Evolutionary conservation across 2,888 invertebrate species (phyloP), one percentile per base, ranked within the genome.

Genomic region (Zaprionus lineosus): DNA sequence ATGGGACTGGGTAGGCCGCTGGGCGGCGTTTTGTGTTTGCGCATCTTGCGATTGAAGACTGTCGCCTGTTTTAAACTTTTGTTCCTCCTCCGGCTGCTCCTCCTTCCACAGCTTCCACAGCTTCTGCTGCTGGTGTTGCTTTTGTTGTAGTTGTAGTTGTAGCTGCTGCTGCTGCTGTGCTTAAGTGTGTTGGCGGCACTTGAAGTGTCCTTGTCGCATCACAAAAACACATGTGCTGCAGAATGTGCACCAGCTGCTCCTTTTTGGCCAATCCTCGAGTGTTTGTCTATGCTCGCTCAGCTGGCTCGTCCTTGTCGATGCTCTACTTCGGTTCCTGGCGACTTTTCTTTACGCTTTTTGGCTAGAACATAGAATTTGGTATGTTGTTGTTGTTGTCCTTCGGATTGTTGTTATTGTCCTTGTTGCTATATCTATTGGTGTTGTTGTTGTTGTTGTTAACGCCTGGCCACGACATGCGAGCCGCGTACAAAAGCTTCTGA

Each of bases 171-270:
- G 36, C 47, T 48, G 51, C 41, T 72, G 52, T 37, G 47, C 53
- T 77, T 55, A 66, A 65, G 70, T 70, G 57, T 74, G 78, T 70
- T 60, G 74, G 61, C 61, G 82, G 74, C 76, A 82, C 74, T 83
- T 70, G 60, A 69, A 78, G 83, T 73, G 84, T 82, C 86, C 81
- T 85, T 82, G 84, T 61, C 66, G 74, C 81, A 79, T 79, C 81
- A 82, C 65, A 66, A 64, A 66, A 76, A 61, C 83, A 83, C 84
- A 78, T 78, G 74, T 71, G 71, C 57, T 65, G 56, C 62, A 60
- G 37, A 55, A 61, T 59, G 41, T 44, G n/a, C n/a, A 39, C 19
- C 55, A 39, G 62, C 58, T 68, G 71, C 67, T 63, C 51, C 50
- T 66, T 58, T 55, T 62, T 41, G 36, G 31, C 43, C 40, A 36